Percentiles rank a stretch among this genome's conserved stretches.
phyloP scores from a whole-genome alignment of 2,888 invertebrate genomes.

The Tinea pellionella region DNA sequence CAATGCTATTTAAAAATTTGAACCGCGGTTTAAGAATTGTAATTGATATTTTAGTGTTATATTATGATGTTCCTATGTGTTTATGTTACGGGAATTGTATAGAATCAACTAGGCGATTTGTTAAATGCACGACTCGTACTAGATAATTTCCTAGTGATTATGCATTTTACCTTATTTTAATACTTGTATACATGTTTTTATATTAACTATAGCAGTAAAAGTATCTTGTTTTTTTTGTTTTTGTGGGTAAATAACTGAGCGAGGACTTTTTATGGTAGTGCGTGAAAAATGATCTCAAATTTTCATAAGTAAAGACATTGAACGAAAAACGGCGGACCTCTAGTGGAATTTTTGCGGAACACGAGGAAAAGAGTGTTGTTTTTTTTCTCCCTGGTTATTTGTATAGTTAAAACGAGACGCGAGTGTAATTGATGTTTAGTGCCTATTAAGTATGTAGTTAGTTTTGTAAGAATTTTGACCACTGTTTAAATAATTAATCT shows the following conservation, averaged over 20 bases:
- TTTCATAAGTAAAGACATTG: constrained; percentile 52
- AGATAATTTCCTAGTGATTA: no score
- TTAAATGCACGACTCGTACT: no score
- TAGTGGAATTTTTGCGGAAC: constrained; percentile 65
- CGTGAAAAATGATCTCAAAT: constrained; percentile 60
- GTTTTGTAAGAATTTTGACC: constrained; percentile 42
- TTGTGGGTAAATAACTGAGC: not conserved
- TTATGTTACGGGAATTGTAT: no score
- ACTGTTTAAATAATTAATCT: constrained; percentile 44
- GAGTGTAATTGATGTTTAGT: constrained; percentile 30
- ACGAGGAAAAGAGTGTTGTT: constrained; percentile 23
- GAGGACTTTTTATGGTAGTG: constrained; percentile 1
- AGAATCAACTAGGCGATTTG: no score
- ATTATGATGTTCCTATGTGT: not conserved
- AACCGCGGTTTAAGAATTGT: not conserved
- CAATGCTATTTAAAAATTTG: not conserved
- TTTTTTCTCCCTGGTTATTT: constrained; percentile 23
- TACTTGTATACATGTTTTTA: no score
- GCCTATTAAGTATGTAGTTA: constrained; percentile 60
- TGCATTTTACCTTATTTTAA: no score
- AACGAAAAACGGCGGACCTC: constrained; percentile 44
- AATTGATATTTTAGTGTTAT: not conserved
- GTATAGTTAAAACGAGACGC: not conserved
- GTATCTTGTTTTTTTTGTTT: no score
- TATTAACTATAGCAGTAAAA: not conserved